Percentiles rank a stretch among this genome's conserved stretches.
Conservation (phyloP, 64 coral and sea anemone species). For the Stichodactyla helianthus region DNA sequence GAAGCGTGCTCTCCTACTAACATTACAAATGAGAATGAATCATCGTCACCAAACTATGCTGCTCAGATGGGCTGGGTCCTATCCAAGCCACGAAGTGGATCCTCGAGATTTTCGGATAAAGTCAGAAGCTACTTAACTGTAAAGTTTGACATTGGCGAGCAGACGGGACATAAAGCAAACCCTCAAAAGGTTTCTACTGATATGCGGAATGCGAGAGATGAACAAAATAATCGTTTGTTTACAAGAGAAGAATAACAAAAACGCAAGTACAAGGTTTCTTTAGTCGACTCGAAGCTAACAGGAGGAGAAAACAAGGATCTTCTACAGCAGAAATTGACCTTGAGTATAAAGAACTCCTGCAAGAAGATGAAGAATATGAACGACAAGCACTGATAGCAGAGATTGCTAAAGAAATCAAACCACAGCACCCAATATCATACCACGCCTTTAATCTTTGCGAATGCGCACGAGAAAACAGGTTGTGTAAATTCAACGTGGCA, state of each 20-base stretch:
- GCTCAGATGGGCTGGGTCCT: constrained; percentile 29
- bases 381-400: constrained; percentile 30
- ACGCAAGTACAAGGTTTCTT: constrained; percentile 22
- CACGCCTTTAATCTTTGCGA: constrained; percentile 51
- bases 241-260: constrained; percentile 17
- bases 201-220: constrained; percentile 25
- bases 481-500: constrained; percentile 35
- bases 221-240: constrained; percentile 11
- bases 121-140: constrained; percentile 12
- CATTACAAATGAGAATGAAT: constrained; percentile 43
- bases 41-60: constrained; percentile 6
- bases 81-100: constrained; percentile 4
- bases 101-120: constrained; percentile 11
- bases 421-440: constrained; percentile 43
- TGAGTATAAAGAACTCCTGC: constrained; percentile 21
- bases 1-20: constrained; percentile 23
- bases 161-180: too few species aligned
- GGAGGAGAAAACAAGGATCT: background rate
- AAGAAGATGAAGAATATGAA: constrained; percentile 3
- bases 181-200: constrained; percentile 59
- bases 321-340: background rate
- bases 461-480: constrained; percentile 36
- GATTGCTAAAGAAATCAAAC: constrained; percentile 41
- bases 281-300: constrained; percentile 2
- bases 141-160: constrained; percentile 56